Conservation (phyloP, 1,140 invertebrate species). For the Stegodyphus dumicola region DNA sequence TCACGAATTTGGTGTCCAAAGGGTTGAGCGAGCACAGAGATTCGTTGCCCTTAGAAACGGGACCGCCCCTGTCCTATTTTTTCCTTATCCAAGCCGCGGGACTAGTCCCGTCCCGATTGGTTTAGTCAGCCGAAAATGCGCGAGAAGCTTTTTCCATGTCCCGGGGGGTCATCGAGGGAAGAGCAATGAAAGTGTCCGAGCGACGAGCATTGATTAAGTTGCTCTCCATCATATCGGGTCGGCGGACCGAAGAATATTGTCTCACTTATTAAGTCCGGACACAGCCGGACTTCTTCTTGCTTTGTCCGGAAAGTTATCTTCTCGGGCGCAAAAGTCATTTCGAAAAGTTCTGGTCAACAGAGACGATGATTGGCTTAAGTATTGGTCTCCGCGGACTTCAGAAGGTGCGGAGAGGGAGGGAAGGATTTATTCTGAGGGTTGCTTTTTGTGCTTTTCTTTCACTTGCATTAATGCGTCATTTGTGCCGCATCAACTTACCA, state of each 20-base stretch:
- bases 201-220: constrained; percentile 50
- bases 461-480: neutral
- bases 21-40: constrained; percentile 31
- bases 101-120: constrained; percentile 36
- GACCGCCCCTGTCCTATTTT: constrained; percentile 21
- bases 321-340: constrained; percentile 47
- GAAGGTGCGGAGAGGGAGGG: neutral
- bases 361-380: constrained; percentile 50
- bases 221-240: constrained; percentile 42
- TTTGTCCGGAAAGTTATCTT: constrained; percentile 1
- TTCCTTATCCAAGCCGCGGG: constrained; percentile 1
- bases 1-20: constrained; percentile 33
- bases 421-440: constrained; percentile 3
- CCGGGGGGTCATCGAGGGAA: constrained; percentile 4
- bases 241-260: constrained; percentile 48
- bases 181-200: constrained; percentile 33
- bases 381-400: constrained; percentile 6
- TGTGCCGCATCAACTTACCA: neutral
- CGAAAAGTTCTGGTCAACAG: constrained; percentile 51
- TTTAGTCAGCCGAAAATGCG: constrained; percentile 42
- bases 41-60: constrained; percentile 24
- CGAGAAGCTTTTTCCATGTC: constrained; percentile 30
- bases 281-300: constrained; percentile 34
- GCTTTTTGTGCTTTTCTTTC: constrained; percentile 13
- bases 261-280: constrained; percentile 57